Evolutionary conservation across 2,797 vertebrate species (phyloP).

Genomic region (Rhinoraja longicauda): DNA sequence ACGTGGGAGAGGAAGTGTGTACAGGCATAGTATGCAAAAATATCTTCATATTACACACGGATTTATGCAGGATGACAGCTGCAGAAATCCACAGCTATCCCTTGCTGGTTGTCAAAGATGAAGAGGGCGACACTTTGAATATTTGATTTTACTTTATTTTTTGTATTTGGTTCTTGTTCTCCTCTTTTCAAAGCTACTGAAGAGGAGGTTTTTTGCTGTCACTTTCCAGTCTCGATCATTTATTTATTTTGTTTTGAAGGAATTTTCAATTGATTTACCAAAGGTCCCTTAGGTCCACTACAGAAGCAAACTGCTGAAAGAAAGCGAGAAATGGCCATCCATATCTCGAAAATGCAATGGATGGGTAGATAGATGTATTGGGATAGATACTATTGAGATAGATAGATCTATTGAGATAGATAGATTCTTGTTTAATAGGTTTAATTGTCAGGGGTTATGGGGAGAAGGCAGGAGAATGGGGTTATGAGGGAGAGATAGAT

Average conservation of each 20-base stretch:
- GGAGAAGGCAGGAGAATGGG: no score
- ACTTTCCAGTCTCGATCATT: not conserved
- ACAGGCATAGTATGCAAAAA: not conserved
- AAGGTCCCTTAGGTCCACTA: not conserved
- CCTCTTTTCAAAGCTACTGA: not conserved
- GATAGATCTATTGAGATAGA: no score
- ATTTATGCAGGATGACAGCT: slow-evolving; percentile 31
- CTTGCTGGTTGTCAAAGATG: not conserved
- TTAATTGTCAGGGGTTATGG: no score
- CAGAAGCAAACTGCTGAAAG: not conserved
- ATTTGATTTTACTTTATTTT: slow-evolving; percentile 12
- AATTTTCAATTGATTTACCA: not conserved
- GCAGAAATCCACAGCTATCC: slow-evolving; percentile 21
- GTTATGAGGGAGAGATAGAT: no score
- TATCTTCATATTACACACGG: not conserved
- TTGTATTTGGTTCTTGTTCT: not conserved
- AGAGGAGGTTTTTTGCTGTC: no score
- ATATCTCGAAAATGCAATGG: not conserved
- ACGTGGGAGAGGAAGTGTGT: not conserved
- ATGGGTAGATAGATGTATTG: no score
- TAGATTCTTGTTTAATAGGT: no score
- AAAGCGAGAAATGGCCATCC: not conserved
- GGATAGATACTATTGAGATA: no score
- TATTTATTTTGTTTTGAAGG: not conserved
- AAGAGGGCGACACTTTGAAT: not conserved